Conservation (phyloP, 1,140 invertebrate genomes). For the Solen grandis region DNA sequence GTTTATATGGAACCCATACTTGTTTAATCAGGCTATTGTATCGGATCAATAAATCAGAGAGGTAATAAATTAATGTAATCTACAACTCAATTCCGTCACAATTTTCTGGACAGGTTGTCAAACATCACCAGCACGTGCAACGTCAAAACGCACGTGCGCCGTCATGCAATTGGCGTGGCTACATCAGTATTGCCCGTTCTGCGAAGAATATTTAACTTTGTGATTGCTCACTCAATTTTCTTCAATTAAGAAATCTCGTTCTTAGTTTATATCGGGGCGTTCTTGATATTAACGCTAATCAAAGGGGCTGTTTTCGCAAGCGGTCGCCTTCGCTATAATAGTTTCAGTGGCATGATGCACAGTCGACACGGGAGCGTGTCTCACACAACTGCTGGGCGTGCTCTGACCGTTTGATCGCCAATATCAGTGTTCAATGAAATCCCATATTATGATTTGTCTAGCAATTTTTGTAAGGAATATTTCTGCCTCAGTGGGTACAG, state of each 20-base stretch:
- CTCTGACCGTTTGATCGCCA: neutral
- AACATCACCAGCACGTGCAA: constrained; percentile 33
- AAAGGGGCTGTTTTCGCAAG: neutral
- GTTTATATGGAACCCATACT: neutral
- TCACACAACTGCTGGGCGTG: neutral
- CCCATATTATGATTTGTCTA: neutral
- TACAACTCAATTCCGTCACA: constrained; percentile 32
- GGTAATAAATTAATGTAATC: constrained; percentile 50
- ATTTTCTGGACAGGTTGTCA: constrained; percentile 44
- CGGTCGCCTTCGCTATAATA: neutral
- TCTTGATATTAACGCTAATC: neutral
- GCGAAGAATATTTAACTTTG: constrained; percentile 54
- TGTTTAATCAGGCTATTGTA: neutral
- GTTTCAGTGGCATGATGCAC: neutral
- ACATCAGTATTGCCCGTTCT: constrained; percentile 11
- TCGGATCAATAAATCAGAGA: constrained; percentile 25
- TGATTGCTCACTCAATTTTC: constrained; percentile 54
- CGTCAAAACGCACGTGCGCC: constrained; percentile 40
- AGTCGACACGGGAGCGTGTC: neutral
- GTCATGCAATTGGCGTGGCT: constrained; percentile 31
- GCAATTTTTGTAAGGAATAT: too few relatives aligned
- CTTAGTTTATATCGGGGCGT: neutral
- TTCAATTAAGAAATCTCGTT: constrained; percentile 23
- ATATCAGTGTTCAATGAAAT: neutral
- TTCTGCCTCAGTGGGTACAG: too few relatives aligned